Base-by-base conservation (phyloP, 2,797 vertebrate species). In the Adelosebastes latens region DNA sequence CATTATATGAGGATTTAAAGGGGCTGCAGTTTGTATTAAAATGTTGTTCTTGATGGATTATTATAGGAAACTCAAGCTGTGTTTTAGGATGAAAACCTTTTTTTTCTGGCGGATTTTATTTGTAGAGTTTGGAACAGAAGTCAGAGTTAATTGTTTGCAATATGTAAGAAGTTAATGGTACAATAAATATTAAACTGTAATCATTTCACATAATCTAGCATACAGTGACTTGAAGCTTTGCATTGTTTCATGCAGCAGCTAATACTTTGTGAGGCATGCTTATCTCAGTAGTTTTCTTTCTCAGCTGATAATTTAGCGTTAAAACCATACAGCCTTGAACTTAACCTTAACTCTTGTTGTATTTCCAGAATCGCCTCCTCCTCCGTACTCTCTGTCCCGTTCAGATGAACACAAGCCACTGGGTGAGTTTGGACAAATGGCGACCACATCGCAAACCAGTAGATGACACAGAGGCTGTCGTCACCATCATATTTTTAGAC, bases 291-390 rank as follows among this genome's bases (percentile, higher is more conserved):
- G n/a, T 56, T 65, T 42, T 29, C 11, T 29, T 22, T 8, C 12
- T 72, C 31, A 11, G 31, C 9, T 77, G 25, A 58, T 59, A 1
- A 14, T 69, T 36, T 20, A 53, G 36, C 29, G 18, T 25, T 29
- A 8, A 22, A 4, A 60, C 36, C 36, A 42, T 9, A 4, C 31
- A 61, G 63, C 16, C 63, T 80, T 63, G 75, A 69, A 78, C 29
- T 52, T 72, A 42, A 68, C 29, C 22, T 58, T 34, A 0, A 60
- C 63, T 75, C 80, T 63, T 72, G 52, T 88, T 94, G 94, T 82
- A 46, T 90, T 97, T 96, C 73, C 95, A 99, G 98, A 99, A 89
- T 98, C 98, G 65, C 98, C 98, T 60, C 98, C 98, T 77, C 98
- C 98, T 84, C 98, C 98, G 18, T 99, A 99, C 87, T 98, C 97